Base-by-base conservation (phyloP, 2,797 vertebrate species). In the Serranus cabrilla region DNA sequence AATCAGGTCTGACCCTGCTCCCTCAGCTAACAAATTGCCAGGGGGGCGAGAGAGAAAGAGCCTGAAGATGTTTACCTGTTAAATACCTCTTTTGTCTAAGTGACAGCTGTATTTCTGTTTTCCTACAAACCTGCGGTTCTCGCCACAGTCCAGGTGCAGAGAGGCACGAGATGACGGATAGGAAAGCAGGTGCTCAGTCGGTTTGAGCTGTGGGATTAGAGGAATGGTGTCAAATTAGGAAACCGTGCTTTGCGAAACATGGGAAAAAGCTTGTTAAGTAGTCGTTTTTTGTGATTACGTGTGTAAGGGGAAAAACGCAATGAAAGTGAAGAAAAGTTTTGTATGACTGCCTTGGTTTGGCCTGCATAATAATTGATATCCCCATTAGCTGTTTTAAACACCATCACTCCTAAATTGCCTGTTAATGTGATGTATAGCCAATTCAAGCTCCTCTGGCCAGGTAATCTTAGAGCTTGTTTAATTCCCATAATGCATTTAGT, bases 401-500 rank as follows among this genome's bases (percentile, higher is more conserved):
- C 23, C 5, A 3, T 39, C 52, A 46, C 42, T 43, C 21, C 14
- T 49, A 39, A 64, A 56, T 61, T 56, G 49, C 50, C 78, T 51
- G 27, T 55, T 72, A 47, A 52, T 76, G 45, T 76, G 56, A 84
- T 60, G 13, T 57, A 73, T 49, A 31, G 43, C 46, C 52, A 65
- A 13, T 73, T 63, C 17, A 49, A 11, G 18, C 56, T 43, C 69
- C 62, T 73, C 40, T 74, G 21, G 47, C 52, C 14, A 71, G 46
- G 49, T 76, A 59, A 58, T 74, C 17, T 56, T 51, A 34, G 55
- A 58, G 64, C 27, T 71, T 75, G 20, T 80, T 78, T 77, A 40
- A 81, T 78, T 75, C 62, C 68, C 64, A 51, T 78, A 75, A 79
- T 83, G 59, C 76, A 68, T 59, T 76, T 58, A 73, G 55, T 1